A percentile compares a stretch with the other conserved stretches of the same genome.
These are phyloP conservation scores for Drosophila mayaguana DNA, from an alignment of 2,888 invertebrate species.

Conservation along the genomic window DNA sequence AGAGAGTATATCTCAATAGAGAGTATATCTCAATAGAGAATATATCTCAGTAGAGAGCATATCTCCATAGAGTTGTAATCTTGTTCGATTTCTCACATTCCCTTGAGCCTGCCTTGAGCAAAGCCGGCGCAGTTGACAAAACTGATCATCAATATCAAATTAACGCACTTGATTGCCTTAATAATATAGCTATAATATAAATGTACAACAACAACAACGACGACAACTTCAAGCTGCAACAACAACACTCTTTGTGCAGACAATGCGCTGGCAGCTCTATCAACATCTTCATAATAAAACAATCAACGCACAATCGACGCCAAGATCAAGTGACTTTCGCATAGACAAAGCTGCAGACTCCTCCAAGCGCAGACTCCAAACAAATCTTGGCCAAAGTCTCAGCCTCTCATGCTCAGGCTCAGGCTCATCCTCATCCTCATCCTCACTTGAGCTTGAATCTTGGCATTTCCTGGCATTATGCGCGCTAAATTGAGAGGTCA, in stretches of 20 bases:
- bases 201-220: conserved; percentile 18
- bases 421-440: conserved; percentile 30
- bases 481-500: conserved; percentile 84
- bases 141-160: conserved; percentile 63
- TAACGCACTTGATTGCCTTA: conserved; percentile 71
- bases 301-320: conserved; percentile 79
- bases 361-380: conserved; percentile 25
- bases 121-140: conserved; percentile 55
- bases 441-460: conserved; percentile 48
- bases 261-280: conserved; percentile 61
- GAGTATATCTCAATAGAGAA: too few species aligned
- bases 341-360: conserved; percentile 63
- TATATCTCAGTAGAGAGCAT: too few species aligned
- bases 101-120: conserved; percentile 23
- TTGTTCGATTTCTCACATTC: neutral
- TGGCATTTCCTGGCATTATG: conserved; percentile 78
- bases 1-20: too few species aligned
- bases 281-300: conserved; percentile 80
- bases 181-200: conserved; percentile 64
- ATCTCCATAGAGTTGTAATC: too few species aligned
- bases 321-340: conserved; percentile 73
- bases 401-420: conserved; percentile 10
- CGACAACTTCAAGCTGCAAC: conserved; percentile 14
- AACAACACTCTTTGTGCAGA: conserved; percentile 46
- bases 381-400: conserved; percentile 28